Conservation (phyloP, 1,140 invertebrate genomes). For the Drosophila guanche region DNA sequence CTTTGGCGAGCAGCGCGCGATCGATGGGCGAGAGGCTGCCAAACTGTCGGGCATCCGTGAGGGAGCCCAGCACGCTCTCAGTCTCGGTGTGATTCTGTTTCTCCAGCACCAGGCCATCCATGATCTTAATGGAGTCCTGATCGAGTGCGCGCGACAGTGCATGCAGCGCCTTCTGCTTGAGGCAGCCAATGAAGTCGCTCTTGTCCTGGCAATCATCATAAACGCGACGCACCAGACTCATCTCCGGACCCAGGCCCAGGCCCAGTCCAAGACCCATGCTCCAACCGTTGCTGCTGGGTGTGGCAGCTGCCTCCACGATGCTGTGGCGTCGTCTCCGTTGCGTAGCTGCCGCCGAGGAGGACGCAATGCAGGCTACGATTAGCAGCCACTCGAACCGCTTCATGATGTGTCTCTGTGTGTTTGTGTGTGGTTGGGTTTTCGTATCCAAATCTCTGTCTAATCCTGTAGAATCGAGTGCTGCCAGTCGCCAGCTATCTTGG, state of each 20-base stretch:
- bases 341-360: conserved; percentile 29
- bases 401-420: conserved; percentile 39
- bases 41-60: conserved; percentile 74
- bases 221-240: conserved; percentile 84
- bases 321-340: conserved; percentile 47
- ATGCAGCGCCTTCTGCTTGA: conserved; percentile 86
- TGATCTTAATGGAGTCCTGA: conserved; percentile 85
- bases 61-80: conserved; percentile 62
- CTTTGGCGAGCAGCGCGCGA: conserved; percentile 70
- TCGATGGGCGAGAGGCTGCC: conserved; percentile 65
- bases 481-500: conserved; percentile 45
- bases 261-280: conserved; percentile 19
- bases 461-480: conserved; percentile 12
- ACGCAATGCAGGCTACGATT: conserved; percentile 50
- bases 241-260: conserved; percentile 73
- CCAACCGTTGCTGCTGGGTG: conserved; percentile 34
- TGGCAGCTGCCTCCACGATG: conserved; percentile 1
- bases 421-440: neutral
- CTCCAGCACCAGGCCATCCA: conserved; percentile 85
- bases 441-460: conserved; percentile 11
- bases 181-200: conserved; percentile 85
- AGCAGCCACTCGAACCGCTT: conserved; percentile 63
- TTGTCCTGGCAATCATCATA: conserved; percentile 86
- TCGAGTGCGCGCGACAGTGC: conserved; percentile 85
- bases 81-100: conserved; percentile 84